Evolutionary conservation across 2,797 vertebrate species (phyloP), one percentile per base, ranked within the genome.

Genomic region (Muscicapa striata): DNA sequence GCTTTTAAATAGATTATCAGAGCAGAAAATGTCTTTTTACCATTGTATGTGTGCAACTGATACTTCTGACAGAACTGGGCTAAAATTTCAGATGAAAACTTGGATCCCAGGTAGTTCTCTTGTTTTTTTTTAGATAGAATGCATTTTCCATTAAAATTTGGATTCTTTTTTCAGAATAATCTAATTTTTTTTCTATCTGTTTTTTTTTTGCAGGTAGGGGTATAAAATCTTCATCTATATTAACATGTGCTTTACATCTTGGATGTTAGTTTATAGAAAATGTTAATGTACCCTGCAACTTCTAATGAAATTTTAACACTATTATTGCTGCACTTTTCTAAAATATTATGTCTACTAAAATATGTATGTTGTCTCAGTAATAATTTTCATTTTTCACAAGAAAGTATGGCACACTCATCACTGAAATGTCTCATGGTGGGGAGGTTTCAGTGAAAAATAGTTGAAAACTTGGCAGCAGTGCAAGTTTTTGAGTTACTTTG

Each of bases 171-270:
- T 15, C 43, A 82, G 34, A 89, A 74, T 91, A 93, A 51, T 63
- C 21, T 43, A 9, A 3, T 14, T 11, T 69, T 41, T 15, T 45
- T 90, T 90, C 62, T 43, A 23, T 84, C 24, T 89, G 22, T 5
- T 79, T 80, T 79, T n/a, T n/a, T 80, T 93, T 93, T 64, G 38
- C 36, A 92, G 52, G 36, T 92, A 73, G 40, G 14, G 18, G 4
- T 78, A 34, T 77, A 83, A 95, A 94, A 91, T 72, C 22, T 38
- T 83, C 38, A 84, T 93, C n/a, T 68, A 17, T 54, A 66, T 93
- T 89, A 94, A 54, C 69, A 61, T 81, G 69, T 77, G 59, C 73
- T 96, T 96, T 91, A 87, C 13, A 87, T 91, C 57, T 81, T 46
- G 4, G 63, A 34, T 89, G 15, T 85, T 94, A 97, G 45, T 91